These are phyloP conservation scores for Limonius californicus DNA, from an alignment of 1,140 invertebrate genomes.

Conservation along the genomic window DNA sequence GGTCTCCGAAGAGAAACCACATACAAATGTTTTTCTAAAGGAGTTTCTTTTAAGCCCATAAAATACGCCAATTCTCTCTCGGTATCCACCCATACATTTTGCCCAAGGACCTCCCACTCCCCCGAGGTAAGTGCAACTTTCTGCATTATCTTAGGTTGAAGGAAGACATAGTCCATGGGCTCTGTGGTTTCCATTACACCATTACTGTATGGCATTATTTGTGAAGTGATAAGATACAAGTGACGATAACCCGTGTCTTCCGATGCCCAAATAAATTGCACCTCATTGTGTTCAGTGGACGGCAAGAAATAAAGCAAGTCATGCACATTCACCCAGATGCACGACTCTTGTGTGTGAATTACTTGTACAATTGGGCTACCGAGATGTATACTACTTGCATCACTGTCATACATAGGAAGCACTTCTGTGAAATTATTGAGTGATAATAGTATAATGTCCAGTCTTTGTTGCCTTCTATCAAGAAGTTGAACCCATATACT, in stretches of 20 bases:
- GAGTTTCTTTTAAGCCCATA: slow-evolving; percentile 72
- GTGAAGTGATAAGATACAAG: slow-evolving; percentile 73
- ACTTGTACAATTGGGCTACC: slow-evolving; percentile 53
- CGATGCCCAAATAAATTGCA: slow-evolving; percentile 87
- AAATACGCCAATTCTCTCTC: slow-evolving; percentile 73
- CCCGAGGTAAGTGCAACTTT: slow-evolving; percentile 73
- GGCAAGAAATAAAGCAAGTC: slow-evolving; percentile 84
- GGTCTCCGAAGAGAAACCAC: slow-evolving; percentile 67
- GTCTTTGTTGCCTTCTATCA: slow-evolving; percentile 77
- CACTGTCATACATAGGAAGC: slow-evolving; percentile 51
- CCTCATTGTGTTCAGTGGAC: slow-evolving; percentile 51
- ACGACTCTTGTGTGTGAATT: slow-evolving; percentile 66
- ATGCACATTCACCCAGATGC: slow-evolving; percentile 89
- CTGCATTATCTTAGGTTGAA: slow-evolving; percentile 58
- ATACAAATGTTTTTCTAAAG: slow-evolving; percentile 80
- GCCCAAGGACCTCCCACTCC: slow-evolving; percentile 78
- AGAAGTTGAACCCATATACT: slow-evolving; percentile 89
- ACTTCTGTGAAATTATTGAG: slow-evolving; percentile 70
- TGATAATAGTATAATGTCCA: slow-evolving; percentile 72
- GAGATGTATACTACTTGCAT: slow-evolving; percentile 26
- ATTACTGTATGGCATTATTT: slow-evolving; percentile 49
- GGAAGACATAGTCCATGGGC: slow-evolving; percentile 51
- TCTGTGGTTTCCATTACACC: slow-evolving; percentile 51
- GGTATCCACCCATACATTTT: slow-evolving; percentile 75
- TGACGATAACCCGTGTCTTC: slow-evolving; percentile 91